phyloP scores from a whole-genome alignment of 2,888 invertebrate species.

The Agrypnus murinus region DNA sequence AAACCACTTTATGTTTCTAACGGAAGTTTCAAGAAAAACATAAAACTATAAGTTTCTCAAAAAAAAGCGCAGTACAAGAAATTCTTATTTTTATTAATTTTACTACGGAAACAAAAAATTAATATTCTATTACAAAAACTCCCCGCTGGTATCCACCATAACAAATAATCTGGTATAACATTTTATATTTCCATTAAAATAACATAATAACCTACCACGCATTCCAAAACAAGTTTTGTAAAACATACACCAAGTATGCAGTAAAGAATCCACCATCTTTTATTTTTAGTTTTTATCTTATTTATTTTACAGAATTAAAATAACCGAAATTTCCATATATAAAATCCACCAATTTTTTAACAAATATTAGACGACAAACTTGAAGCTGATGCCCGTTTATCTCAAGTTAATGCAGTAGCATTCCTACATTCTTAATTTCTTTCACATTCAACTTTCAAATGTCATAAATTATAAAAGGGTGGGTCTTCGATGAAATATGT shows the following conservation, averaged over 20 bases:
- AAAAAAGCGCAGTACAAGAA: no score
- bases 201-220: conserved; percentile 13
- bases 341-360: not conserved
- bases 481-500: not conserved
- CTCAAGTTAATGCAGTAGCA: not conserved
- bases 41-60: no score
- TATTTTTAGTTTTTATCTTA: no score
- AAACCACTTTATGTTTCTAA: no score
- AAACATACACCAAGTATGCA: conserved; percentile 2
- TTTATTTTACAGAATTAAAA: not conserved
- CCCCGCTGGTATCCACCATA: conserved; percentile 7
- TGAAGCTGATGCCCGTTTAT: not conserved
- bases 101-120: conserved; percentile 7
- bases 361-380: not conserved
- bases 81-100: not conserved
- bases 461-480: not conserved
- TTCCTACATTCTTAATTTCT: conserved; percentile 8
- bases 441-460: conserved; percentile 2
- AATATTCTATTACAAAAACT: conserved; percentile 12
- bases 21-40: no score
- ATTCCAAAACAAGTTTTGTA: conserved; percentile 16
- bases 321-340: not conserved
- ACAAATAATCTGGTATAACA: conserved; percentile 15
- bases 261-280: not conserved
- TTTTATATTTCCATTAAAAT: conserved; percentile 22